Evolutionary conservation across 1,140 invertebrate genomes (phyloP).

Genomic region (Oryzaephilus surinamensis): DNA sequence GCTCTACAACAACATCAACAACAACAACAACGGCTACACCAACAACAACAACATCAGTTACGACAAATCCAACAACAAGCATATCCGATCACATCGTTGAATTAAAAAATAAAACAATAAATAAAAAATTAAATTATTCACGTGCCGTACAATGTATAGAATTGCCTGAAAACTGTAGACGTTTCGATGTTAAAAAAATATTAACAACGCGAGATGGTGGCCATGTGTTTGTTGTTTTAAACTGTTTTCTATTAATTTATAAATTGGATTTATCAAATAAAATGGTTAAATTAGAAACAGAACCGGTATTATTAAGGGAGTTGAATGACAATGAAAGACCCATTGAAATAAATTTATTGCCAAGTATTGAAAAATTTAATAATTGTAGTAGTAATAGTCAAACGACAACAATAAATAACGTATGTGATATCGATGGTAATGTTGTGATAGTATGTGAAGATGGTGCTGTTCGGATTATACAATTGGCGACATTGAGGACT

Average conservation of each 20-base stretch:
- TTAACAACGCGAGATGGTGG: conserved; percentile 52
- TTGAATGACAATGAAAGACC: conserved; percentile 52
- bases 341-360: conserved; percentile 54
- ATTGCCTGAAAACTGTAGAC: conserved; percentile 39
- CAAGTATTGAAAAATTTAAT: conserved; percentile 41
- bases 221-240: conserved; percentile 53
- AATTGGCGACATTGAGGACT: conserved; percentile 50
- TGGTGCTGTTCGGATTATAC: conserved; percentile 56
- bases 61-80: conserved; percentile 26
- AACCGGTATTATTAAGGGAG: conserved; percentile 51
- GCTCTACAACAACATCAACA: no score
- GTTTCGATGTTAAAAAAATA: conserved; percentile 47
- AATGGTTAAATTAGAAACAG: conserved; percentile 46
- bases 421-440: conserved; percentile 35
- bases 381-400: conserved; percentile 5
- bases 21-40: no score
- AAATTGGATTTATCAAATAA: conserved; percentile 44
- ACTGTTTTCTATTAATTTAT: conserved; percentile 45
- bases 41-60: no score
- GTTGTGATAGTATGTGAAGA: conserved; percentile 53
- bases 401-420: conserved; percentile 34
- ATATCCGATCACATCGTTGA: conserved; percentile 35
- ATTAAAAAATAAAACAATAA: conserved; percentile 26
- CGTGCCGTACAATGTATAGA: conserved; percentile 42
- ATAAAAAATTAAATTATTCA: conserved; percentile 32